Conservation (phyloP, 2,113 vertebrate genomes). For the Andinoacara biseriatus region DNA sequence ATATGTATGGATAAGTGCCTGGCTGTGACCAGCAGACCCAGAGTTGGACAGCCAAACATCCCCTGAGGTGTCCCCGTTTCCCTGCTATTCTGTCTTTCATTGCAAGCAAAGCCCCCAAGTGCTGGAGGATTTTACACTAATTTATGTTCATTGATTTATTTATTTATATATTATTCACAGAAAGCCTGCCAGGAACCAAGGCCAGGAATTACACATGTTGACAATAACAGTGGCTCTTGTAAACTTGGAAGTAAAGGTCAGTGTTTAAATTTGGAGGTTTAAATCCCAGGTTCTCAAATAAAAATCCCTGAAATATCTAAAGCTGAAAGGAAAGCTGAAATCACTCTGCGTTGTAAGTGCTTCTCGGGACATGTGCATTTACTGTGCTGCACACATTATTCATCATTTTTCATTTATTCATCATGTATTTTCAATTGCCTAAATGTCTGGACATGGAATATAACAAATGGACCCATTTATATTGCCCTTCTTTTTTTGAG, state of each 20-base stretch:
- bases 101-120: constrained; percentile 50
- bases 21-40: constrained; percentile 47
- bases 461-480: not conserved
- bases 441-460: not conserved
- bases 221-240: constrained; percentile 63
- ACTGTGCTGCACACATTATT: not conserved
- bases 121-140: constrained; percentile 63
- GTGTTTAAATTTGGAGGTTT: constrained; percentile 63
- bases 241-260: constrained; percentile 75
- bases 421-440: not conserved
- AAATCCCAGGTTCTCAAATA: constrained; percentile 47
- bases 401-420: not conserved
- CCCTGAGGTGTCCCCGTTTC: constrained; percentile 26
- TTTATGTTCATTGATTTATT: constrained; percentile 76
- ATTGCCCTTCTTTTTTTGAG: not conserved
- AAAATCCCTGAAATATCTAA: constrained; percentile 11
- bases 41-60: constrained; percentile 48
- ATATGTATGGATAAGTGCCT: constrained; percentile 53
- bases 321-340: constrained; percentile 12
- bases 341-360: not conserved
- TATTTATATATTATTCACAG: constrained; percentile 77
- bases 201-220: constrained; percentile 70
- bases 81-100: constrained; percentile 46
- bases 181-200: constrained; percentile 43
- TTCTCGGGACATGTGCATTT: constrained; percentile 12